Percentiles rank a stretch among this genome's conserved stretches.
Conservation (phyloP, 64 coral and sea anemone species). For the Orbicella faveolata region DNA sequence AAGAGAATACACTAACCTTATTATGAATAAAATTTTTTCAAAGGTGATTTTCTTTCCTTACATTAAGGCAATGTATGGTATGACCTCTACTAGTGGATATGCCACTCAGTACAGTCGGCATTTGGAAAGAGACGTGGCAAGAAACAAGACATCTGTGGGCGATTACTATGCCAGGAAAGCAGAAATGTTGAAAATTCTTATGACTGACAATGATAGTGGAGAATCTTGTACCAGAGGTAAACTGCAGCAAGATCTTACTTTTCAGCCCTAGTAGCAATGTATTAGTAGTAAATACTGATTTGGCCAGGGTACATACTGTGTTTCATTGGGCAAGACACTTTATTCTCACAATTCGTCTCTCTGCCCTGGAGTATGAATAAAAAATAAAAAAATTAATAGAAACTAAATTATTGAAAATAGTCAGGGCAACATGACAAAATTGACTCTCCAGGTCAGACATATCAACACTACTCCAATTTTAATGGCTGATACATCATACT, state of each 20-base stretch:
- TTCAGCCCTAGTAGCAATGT: background rate
- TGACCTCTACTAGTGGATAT: conserved; percentile 83
- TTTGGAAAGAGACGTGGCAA: conserved; percentile 81
- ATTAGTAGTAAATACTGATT: no score
- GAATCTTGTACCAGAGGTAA: conserved; percentile 96
- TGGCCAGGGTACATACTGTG: no score
- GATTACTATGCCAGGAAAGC: conserved; percentile 99
- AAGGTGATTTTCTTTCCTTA: background rate
- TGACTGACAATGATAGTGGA: conserved; percentile 94
- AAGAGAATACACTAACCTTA: no score
- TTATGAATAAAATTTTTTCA: background rate
- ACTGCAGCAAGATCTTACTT: background rate
- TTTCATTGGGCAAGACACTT: background rate
- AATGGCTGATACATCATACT: no score
- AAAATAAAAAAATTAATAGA: no score
- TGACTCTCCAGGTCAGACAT: no score
- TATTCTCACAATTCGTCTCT: background rate
- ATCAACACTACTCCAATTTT: no score
- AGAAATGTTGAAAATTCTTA: conserved; percentile 93
- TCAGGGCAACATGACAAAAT: no score
- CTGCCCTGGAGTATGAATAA: no score
- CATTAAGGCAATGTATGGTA: conserved; percentile 86
- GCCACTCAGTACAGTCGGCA: conserved; percentile 71
- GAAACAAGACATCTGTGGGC: conserved; percentile 83
- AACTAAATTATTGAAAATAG: no score